Conservation (phyloP, 2,797 vertebrate species). For the Mus spretus region DNA sequence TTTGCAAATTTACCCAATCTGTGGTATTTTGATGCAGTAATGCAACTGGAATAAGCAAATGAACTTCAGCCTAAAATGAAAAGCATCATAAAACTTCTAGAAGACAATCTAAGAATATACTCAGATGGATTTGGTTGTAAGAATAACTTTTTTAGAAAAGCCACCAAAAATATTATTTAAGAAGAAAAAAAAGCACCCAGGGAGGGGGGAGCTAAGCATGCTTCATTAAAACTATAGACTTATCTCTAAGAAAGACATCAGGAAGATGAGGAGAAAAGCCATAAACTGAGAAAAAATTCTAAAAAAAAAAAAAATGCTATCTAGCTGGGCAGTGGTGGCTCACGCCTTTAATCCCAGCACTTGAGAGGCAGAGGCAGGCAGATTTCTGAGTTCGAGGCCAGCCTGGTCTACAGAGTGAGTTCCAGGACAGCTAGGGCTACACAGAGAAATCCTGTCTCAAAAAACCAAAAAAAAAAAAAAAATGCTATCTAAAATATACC, state of each 20-base stretch:
- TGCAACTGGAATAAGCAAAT: neutral
- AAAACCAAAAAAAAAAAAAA: neutral
- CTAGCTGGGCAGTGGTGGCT: neutral
- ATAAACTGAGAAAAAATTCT: neutral
- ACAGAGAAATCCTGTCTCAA: too few relatives aligned
- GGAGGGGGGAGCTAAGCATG: neutral
- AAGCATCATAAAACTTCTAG: neutral
- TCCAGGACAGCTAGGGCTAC: too few relatives aligned
- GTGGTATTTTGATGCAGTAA: neutral
- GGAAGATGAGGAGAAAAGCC: conserved; percentile 2
- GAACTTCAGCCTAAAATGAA: neutral
- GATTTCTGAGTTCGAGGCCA: too few relatives aligned
- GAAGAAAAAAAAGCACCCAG: neutral
- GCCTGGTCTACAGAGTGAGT: too few relatives aligned
- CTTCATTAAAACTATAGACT: neutral
- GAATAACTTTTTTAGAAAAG: neutral
- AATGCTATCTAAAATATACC: neutral
- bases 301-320: neutral
- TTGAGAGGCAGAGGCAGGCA: too few relatives aligned
- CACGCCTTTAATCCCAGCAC: too few relatives aligned
- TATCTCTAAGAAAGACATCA: neutral
- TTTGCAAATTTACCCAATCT: neutral
- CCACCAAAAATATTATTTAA: conserved; percentile 2
- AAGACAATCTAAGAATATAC: neutral
- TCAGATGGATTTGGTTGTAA: neutral